Base-by-base conservation (phyloP, 2,888 invertebrate genomes). In the Plebejus melissa region DNA sequence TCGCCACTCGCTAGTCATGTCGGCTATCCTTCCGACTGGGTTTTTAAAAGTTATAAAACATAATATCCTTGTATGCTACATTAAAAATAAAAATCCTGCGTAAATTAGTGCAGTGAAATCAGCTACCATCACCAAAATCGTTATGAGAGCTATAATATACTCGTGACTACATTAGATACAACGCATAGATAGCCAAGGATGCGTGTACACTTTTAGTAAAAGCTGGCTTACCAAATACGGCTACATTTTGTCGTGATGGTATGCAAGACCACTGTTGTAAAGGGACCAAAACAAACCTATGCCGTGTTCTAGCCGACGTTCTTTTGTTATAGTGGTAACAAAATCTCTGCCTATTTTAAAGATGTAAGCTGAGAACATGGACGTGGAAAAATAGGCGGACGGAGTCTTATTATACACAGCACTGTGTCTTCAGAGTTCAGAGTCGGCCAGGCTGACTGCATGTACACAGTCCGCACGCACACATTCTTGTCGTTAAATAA, bases 211-310 rank as follows among this genome's bases (percentile, higher is more conserved):
- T 50, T 72, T 72, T 50, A 72, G 71, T 46, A 28, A 54, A 50
- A 54, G 54, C 71, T 16, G 22, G 28, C 5, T 72, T 72, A 28
- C 72, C 72, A 72, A 72, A 72, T 72, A 72, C 5, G 72, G 72
- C 13, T 50, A 50, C 13, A 16, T 46, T 46, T 46, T 13, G 32
- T 72, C 72, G 72, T 72, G 72, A 72, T 16, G 72, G 72, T 32
- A 72, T 72, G 65, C 65, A 32, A 65, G 13, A 65, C 60, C 60
- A 11, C 6, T 65, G 28, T 58, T 11, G 28, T 28, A 60, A 60
- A 60, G 11, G 28, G 28, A 60, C 60, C 22, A 60, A 60, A 60
- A 22, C 0, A 58, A 58, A 54, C 16, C 54, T 54, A 16, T 22
- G 28, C 60, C 60, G 7, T 28, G 60, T 60, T 9, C 60, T 28